Conservation (phyloP, 2,797 vertebrate species). For the Todus mexicanus region DNA sequence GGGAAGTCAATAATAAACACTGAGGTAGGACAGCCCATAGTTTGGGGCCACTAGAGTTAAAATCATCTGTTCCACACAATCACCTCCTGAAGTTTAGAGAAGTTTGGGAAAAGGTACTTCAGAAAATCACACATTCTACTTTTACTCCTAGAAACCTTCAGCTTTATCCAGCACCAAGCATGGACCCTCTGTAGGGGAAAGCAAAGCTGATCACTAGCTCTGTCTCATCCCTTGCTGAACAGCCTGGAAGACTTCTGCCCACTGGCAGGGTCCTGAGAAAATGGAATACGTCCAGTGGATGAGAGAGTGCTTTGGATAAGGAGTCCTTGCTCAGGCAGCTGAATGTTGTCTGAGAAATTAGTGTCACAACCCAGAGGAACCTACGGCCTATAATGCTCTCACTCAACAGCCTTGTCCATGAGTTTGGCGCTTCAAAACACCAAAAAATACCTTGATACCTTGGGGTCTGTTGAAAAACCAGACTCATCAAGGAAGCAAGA, state of each 20-base stretch:
- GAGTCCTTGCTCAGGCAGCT: background rate
- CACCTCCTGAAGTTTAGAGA: background rate
- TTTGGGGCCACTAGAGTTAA: background rate
- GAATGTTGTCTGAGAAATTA: background rate
- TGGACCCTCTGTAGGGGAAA: background rate
- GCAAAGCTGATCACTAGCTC: background rate
- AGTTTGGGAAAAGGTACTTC: background rate
- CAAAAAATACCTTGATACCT: background rate
- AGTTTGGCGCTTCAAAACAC: background rate
- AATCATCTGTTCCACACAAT: background rate
- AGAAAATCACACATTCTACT: background rate
- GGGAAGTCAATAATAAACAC: background rate
- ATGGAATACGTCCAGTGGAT: no score
- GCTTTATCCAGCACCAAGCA: background rate
- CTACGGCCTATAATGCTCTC: background rate
- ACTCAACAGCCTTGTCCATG: background rate
- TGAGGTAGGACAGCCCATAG: background rate
- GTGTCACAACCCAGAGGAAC: background rate
- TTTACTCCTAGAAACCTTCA: background rate
- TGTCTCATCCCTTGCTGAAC: background rate
- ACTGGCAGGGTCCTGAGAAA: background rate
- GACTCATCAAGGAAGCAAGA: background rate
- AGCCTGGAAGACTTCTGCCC: background rate
- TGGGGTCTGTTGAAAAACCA: background rate
- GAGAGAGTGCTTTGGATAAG: background rate